Evolutionary conservation across 2,888 invertebrate species (phyloP), one percentile per base, ranked within the genome.

Genomic region (Craniophora ligustri): DNA sequence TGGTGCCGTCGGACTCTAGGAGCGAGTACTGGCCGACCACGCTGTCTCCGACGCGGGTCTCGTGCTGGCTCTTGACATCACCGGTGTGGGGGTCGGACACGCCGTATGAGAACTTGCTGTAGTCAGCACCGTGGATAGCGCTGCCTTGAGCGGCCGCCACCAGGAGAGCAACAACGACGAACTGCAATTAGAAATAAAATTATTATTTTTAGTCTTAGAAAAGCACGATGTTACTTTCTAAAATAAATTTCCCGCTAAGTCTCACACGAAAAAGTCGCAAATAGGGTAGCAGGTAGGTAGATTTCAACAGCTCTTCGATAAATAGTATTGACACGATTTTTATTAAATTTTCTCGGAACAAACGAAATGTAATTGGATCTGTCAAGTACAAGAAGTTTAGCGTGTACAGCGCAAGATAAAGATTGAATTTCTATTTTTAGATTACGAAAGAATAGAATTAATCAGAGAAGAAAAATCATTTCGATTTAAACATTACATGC

Each of bases 41-140:
- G 69, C 93, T 93, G 85, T 95, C 95, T n/a, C 95, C 95, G 63
- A 91, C 88, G 57, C 95, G 94, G 55, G 94, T 94, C 89, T 95
- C 95, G 65, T 94, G 94, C 86, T 95, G 95, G 86, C 87, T 89
- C 86, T 92, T 92, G 64, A 91, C 89, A 70, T 92, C 92, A 31
- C 92, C 92, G 78, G 92, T 92, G 84, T 92, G 87, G 19, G 92
- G 92, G 82, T 92, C 92, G 23, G 89, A 83, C 47, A 92, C 92
- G 34, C 91, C 91, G 72, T 92, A 92, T 5, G 92, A 89, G 86
- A 91, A 92, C 84, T 89, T 91, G 75, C 78, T 85, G 86, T 89
- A 89, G 79, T 88, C 87, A 15, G 72, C 87, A 34, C 89, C 89
- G 60, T 88, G 88, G 76, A 88, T 77, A 14, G 85, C 90, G 77